These are phyloP conservation scores for Actias luna DNA, from an alignment of 2,888 invertebrate species.

Conservation along the genomic window DNA sequence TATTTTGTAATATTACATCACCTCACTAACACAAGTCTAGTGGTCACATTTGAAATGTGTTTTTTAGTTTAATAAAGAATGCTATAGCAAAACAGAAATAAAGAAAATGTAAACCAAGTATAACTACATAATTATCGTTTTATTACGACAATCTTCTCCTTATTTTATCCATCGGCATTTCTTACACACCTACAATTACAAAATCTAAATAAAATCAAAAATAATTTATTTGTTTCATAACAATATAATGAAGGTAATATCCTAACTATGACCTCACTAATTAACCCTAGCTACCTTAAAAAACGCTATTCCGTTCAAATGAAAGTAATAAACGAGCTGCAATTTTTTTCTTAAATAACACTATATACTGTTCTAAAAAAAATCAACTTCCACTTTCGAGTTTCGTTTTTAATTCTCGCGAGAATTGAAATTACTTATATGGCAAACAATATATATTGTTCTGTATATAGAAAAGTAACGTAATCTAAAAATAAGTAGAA, in stretches of 20 bases:
- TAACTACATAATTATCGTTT: not conserved
- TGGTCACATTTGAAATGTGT: not conserved
- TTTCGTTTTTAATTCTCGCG: not conserved
- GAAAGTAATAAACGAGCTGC: slow-evolving; percentile 35
- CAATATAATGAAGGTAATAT: slow-evolving; percentile 50
- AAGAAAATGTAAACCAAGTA: not conserved
- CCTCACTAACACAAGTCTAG: not conserved
- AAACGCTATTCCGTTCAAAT: slow-evolving; percentile 48
- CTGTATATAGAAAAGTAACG: no score
- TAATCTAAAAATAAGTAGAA: no score
- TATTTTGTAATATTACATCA: not conserved
- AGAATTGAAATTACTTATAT: not conserved
- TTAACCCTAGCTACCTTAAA: slow-evolving; percentile 67
- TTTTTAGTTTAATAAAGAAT: not conserved
- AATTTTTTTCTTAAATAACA: slow-evolving; percentile 30
- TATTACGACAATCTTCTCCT: slow-evolving; percentile 5
- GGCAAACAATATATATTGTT: not conserved
- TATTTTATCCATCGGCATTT: slow-evolving; percentile 17
- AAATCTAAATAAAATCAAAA: slow-evolving; percentile 54
- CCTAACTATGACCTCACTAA: slow-evolving; percentile 62
- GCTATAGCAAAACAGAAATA: not conserved
- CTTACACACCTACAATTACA: slow-evolving; percentile 41
- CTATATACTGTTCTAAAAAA: not conserved
- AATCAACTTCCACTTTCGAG: slow-evolving; percentile 1
- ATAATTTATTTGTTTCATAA: slow-evolving; percentile 58